Evolutionary conservation across 1,140 invertebrate species (phyloP).

Genomic region (Drosophila varians): DNA sequence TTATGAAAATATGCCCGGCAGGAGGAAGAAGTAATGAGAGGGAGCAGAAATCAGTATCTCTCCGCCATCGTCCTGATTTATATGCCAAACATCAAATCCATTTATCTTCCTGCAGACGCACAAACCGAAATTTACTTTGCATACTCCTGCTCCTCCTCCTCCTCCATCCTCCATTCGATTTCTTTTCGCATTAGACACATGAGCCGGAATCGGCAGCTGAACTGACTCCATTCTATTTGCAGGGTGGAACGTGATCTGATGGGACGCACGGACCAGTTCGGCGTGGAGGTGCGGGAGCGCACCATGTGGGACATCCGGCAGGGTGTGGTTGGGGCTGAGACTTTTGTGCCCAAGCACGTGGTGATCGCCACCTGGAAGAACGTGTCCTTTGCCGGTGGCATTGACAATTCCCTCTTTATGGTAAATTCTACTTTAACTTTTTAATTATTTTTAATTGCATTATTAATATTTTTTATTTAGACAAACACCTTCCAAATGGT

Average conservation of each 20-base stretch:
- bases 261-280: conserved; percentile 91
- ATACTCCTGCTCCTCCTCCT: conserved; percentile 9
- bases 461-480: conserved; percentile 84
- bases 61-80: conserved; percentile 58
- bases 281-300: conserved; percentile 93
- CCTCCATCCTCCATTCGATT: conserved; percentile 29
- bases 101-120: conserved; percentile 67
- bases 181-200: conserved; percentile 53
- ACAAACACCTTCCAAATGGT: conserved; percentile 98
- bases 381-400: conserved; percentile 95
- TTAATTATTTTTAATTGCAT: background rate
- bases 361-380: conserved; percentile 98
- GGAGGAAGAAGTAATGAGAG: conserved; percentile 44
- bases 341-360: conserved; percentile 95
- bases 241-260: conserved; percentile 89
- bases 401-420: conserved; percentile 90
- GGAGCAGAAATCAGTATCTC: conserved; percentile 51
- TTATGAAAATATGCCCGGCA: conserved; percentile 59
- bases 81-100: conserved; percentile 77
- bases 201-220: conserved; percentile 4
- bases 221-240: conserved; percentile 48
- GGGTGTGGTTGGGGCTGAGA: conserved; percentile 95
- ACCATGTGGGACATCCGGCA: conserved; percentile 94
- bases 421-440: conserved; percentile 84
- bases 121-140: conserved; percentile 36